A percentile compares a stretch with the other conserved stretches of the same genome.
These are phyloP conservation scores for Spisula solida DNA, from an alignment of 2,888 invertebrate species.

Conservation along the genomic window DNA sequence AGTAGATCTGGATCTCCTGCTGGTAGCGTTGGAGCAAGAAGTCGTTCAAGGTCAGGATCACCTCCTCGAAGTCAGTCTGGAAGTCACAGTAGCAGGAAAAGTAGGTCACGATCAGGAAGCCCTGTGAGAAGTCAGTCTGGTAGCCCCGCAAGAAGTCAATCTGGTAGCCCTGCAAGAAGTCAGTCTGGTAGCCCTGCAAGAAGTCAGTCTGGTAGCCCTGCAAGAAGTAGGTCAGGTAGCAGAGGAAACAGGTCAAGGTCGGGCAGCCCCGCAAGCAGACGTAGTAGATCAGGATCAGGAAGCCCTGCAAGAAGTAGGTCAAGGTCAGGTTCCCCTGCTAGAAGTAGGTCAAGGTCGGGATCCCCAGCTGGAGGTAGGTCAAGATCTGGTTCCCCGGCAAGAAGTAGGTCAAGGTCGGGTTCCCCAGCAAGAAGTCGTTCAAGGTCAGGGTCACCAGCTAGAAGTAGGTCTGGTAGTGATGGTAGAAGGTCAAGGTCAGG, in stretches of 20 bases:
- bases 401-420: constrained; percentile 67
- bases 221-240: constrained; percentile 63
- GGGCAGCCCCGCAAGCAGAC: constrained; percentile 64
- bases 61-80: constrained; percentile 58
- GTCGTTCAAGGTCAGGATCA: constrained; percentile 61
- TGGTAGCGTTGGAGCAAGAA: constrained; percentile 13
- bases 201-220: constrained; percentile 37
- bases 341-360: constrained; percentile 60
- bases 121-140: constrained; percentile 25
- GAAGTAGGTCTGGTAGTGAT: constrained; percentile 61
- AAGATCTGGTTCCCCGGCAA: constrained; percentile 61
- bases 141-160: constrained; percentile 48
- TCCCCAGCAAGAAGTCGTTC: constrained; percentile 66
- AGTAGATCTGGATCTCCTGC: constrained; percentile 59
- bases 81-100: constrained; percentile 51
- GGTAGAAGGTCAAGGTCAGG: constrained; percentile 68
- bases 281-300: constrained; percentile 63
- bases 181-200: constrained; percentile 33
- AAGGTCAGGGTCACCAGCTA: constrained; percentile 71
- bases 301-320: constrained; percentile 69
- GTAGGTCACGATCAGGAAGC: constrained; percentile 45
- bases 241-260: constrained; percentile 61
- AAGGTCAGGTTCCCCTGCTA: constrained; percentile 64
- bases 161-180: constrained; percentile 41
- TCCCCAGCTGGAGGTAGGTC: constrained; percentile 62